A percentile compares a stretch with the other conserved stretches of the same genome.
Evolutionary conservation across 2,113 vertebrate genomes (phyloP).

Genomic region (Sylvicapra grimmia): DNA sequence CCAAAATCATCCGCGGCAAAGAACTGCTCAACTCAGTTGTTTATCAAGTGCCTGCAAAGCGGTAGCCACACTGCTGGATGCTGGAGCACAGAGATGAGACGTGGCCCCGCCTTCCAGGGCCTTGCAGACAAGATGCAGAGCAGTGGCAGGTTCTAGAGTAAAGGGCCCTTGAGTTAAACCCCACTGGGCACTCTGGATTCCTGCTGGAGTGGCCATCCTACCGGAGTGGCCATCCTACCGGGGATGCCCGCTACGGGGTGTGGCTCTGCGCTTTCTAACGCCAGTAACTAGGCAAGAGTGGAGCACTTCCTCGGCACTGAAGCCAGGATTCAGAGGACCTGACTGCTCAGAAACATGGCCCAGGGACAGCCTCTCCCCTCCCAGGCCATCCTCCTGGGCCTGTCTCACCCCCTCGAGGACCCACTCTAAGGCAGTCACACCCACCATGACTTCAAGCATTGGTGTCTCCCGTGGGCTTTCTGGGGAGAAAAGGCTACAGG

Average conservation of each 20-base stretch:
- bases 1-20: neutral
- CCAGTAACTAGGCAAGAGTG: neutral
- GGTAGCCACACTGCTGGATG: rapidly evolving
- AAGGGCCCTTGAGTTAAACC: neutral
- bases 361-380: neutral
- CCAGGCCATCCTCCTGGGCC: neutral
- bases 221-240: neutral
- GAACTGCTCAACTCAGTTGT: neutral
- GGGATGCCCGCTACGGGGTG: rapidly evolving
- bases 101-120: neutral
- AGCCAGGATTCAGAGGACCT: neutral
- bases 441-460: rapidly evolving
- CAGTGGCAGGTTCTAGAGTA: neutral
- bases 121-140: neutral
- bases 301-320: neutral
- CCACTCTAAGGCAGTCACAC: neutral
- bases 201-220: no score
- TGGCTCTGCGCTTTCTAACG: neutral
- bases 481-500: neutral
- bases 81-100: neutral
- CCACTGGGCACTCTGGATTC: no score
- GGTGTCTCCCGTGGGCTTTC: neutral
- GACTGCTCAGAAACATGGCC: neutral
- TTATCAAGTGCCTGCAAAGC: rapidly evolving
- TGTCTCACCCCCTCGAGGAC: neutral